These are phyloP conservation scores for Allacma fusca DNA, from an alignment of 2,888 invertebrate species.

Conservation along the genomic window DNA sequence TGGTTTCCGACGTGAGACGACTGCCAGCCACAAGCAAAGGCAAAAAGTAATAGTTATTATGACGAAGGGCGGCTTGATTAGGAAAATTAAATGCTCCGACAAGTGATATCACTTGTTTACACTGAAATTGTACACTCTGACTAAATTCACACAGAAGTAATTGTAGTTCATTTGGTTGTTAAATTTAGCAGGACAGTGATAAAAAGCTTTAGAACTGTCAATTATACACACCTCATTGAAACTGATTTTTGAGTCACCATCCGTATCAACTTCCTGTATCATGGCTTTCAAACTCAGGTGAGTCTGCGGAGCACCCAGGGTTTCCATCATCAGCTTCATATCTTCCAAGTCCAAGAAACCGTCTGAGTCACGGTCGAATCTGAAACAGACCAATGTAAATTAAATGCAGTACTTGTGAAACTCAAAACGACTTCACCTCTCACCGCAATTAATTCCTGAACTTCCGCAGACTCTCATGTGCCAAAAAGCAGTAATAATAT, in stretches of 20 bases:
- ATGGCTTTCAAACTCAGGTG: conserved; percentile 93
- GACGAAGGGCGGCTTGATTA: too few relatives aligned
- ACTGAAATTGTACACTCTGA: background rate
- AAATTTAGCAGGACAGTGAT: background rate
- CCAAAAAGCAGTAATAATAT: too few relatives aligned
- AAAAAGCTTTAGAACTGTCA: background rate
- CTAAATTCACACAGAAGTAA: background rate
- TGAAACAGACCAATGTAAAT: conserved; percentile 63
- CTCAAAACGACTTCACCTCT: too few relatives aligned
- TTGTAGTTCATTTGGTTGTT: background rate
- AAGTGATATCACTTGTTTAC: background rate
- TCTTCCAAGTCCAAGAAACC: conserved; percentile 88
- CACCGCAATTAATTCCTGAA: too few relatives aligned
- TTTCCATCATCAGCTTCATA: conserved; percentile 96
- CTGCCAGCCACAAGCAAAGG: too few relatives aligned
- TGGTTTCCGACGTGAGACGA: too few relatives aligned
- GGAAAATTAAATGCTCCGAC: too few relatives aligned
- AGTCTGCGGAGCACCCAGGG: conserved; percentile 93
- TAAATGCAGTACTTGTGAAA: background rate
- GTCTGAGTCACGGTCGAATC: conserved; percentile 89
- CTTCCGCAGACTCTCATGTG: too few relatives aligned
- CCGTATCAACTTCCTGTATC: conserved; percentile 91
- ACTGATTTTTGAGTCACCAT: conserved; percentile 83
- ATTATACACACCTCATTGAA: conserved; percentile 77
- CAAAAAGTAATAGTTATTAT: too few relatives aligned